phyloP scores from a whole-genome alignment of 2,797 vertebrate species.

The Meriones psammophilus region DNA sequence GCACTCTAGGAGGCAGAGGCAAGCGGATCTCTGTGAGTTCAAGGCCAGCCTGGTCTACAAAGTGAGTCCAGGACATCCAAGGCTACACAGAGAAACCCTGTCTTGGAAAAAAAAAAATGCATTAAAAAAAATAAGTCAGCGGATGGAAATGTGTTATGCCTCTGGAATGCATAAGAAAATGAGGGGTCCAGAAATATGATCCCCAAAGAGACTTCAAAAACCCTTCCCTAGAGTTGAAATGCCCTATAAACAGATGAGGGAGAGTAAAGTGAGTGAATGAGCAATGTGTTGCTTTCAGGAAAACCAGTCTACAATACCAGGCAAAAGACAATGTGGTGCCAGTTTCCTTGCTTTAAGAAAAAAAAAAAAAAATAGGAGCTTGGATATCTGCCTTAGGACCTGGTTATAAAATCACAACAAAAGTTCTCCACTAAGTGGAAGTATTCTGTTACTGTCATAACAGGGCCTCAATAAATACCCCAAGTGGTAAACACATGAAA shows the following conservation, averaged over 20 bases:
- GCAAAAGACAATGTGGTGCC: neutral
- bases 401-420: neutral
- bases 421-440: constrained; percentile 11
- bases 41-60: too few species aligned
- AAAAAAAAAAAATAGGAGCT: neutral
- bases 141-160: neutral
- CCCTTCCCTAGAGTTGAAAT: constrained; percentile 1
- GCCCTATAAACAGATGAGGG: neutral
- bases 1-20: too few species aligned
- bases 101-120: too few species aligned
- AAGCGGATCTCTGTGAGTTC: too few species aligned
- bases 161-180: neutral
- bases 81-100: neutral
- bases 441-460: neutral
- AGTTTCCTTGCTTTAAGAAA: neutral
- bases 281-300: constrained; percentile 8
- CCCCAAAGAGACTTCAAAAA: neutral
- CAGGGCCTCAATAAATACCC: neutral
- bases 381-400: neutral
- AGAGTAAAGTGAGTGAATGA: neutral
- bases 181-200: neutral
- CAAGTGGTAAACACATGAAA: neutral
- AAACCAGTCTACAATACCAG: neutral
- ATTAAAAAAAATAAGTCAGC: neutral
- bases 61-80: too few species aligned